Percentiles rank a stretch among this genome's conserved stretches.
phyloP scores from a whole-genome alignment of 2,888 invertebrate species.

The Cryptocephalus moraei region DNA sequence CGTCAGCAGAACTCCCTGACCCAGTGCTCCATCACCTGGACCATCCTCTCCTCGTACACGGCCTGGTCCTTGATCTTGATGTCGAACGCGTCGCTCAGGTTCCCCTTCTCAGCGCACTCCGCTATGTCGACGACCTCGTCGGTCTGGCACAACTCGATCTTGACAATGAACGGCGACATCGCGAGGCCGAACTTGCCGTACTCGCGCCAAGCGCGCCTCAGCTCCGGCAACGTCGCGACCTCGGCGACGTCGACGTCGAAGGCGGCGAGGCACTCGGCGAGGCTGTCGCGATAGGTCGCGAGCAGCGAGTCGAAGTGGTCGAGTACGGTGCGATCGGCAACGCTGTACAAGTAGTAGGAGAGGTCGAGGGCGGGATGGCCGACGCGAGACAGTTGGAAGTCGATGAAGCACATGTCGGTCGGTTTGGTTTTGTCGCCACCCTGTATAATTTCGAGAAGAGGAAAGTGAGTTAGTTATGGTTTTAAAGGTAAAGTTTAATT shows the following conservation, averaged over 20 bases:
- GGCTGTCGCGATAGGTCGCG: constrained; percentile 18
- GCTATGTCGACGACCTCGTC: constrained; percentile 18
- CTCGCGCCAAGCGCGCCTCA: constrained; percentile 20
- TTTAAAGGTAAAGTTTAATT: too few species aligned
- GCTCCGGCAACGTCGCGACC: constrained; percentile 14
- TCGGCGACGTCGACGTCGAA: constrained; percentile 15
- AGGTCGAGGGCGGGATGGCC: constrained; percentile 22
- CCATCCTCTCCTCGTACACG: constrained; percentile 3
- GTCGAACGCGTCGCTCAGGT: constrained; percentile 5
- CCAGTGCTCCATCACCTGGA: not conserved
- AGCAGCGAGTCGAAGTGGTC: constrained; percentile 21
- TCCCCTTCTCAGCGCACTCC: constrained; percentile 10
- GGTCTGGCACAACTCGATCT: constrained; percentile 15
- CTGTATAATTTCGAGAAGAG: too few species aligned
- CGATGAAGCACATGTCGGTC: constrained; percentile 20
- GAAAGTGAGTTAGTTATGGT: too few species aligned
- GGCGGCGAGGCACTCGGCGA: constrained; percentile 16
- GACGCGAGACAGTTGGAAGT: constrained; percentile 21
- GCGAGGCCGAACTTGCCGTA: constrained; percentile 20
- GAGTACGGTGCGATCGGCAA: constrained; percentile 16
- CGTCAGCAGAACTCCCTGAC: too few species aligned
- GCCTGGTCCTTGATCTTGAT: constrained; percentile 11
- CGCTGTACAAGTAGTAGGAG: constrained; percentile 23
- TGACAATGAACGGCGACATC: constrained; percentile 16
- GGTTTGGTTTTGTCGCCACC: constrained; percentile 11